Evolutionary conservation across 2,797 vertebrate genomes (phyloP).

Genomic region (Phaenicophaeus curvirostris): DNA sequence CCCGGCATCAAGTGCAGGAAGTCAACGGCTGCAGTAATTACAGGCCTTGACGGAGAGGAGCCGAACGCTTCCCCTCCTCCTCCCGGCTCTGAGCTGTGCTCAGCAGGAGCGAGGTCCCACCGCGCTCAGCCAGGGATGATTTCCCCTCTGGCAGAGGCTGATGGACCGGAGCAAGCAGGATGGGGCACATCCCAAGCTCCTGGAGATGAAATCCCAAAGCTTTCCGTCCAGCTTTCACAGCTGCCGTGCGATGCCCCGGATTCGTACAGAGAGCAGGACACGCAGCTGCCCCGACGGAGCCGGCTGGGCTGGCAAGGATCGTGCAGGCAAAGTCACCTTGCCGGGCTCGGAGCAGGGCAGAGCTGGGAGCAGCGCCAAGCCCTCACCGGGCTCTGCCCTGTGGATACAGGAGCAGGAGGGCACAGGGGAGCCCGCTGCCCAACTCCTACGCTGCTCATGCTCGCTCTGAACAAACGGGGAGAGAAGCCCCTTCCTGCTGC

Average conservation of each 20-base stretch:
- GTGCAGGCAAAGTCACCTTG: background rate
- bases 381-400: background rate
- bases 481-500: background rate
- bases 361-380: background rate
- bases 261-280: accelerated
- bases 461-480: no score
- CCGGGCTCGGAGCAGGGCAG: background rate
- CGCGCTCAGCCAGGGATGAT: accelerated
- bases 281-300: background rate
- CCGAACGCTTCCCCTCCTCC: background rate
- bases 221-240: no score
- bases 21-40: background rate
- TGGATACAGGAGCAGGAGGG: background rate
- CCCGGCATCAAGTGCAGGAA: background rate
- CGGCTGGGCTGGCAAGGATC: background rate
- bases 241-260: background rate
- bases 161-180: background rate
- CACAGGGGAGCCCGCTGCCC: background rate
- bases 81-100: background rate
- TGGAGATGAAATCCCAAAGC: background rate
- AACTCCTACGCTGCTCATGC: background rate
- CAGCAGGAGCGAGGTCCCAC: background rate
- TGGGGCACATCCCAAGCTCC: background rate
- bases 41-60: background rate
- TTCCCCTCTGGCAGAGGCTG: background rate